Evolutionary conservation across 1,140 invertebrate species (phyloP), one percentile per base, ranked within the genome.

Genomic region (Aphelinus atriplicis): DNA sequence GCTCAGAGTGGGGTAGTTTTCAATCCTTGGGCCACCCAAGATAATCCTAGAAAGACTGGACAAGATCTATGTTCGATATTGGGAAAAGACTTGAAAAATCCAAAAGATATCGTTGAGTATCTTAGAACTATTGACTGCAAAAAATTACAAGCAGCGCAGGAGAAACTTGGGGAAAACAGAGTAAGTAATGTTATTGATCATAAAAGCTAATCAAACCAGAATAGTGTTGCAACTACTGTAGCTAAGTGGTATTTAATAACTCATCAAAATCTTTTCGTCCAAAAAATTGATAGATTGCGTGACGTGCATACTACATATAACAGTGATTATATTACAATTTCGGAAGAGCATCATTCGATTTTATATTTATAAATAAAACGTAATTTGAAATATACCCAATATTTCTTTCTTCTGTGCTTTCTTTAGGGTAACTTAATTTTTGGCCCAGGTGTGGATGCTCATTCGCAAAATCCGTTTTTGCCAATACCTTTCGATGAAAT

Each of bases 381-480:
- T 26, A 26, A 26, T 26, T 26, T 26, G 26, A 26, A 26, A 26
- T 26, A 26, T 26, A 26, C 26, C 26, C 26, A 26, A 26, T 26
- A 26, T 26, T 26, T 26, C 26, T 26, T 26, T 26, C 26, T 26
- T 26, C 26, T 26, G 26, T 26, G 26, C 4, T 50, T 3, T 64
- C 10, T 55, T 66, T 55, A 66, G 64, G 42, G n/a, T 4, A 3
- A 9, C 2, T 53, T 53, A 42, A 48, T 50, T 53, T 68, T 68
- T 58, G 66, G 66, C 10, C 53, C 55, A 57, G 66, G 66, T 10
- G 26, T 57, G 9, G 66, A 68, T n/a, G 56, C 9, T 26, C 46
- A 57, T 57, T 68, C 66, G 1, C 9, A 7, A 47, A 57, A 46
- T 2, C 66, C 66, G 6, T 68, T 68, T n/a, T 6, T 68, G 45